phyloP scores from a whole-genome alignment of 2,113 vertebrate genomes.

The Pipra filicauda region DNA sequence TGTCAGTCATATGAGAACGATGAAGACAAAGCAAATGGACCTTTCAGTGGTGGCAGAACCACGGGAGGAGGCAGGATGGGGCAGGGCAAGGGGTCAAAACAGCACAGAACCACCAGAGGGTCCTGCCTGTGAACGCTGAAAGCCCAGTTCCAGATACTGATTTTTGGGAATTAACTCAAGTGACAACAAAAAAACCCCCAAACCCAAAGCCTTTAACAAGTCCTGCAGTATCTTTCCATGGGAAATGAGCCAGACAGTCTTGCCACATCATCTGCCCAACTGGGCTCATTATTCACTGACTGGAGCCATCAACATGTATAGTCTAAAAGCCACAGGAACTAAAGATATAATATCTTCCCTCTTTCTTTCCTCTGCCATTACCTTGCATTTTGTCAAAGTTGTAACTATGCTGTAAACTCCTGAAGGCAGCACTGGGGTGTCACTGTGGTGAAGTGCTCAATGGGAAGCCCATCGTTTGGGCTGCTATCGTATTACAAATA shows the following conservation, averaged over 20 bases:
- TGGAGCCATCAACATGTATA: not conserved
- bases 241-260: not conserved
- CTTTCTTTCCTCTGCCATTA: not conserved
- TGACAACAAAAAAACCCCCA: not conserved
- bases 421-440: not conserved
- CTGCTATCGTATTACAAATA: not conserved
- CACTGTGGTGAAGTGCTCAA: not conserved
- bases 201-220: not conserved
- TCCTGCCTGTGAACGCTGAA: not conserved
- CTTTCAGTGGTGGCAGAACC: not conserved
- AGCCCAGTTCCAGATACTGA: not conserved
- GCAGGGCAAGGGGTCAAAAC: not conserved
- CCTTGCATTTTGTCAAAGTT: not conserved
- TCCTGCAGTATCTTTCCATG: not conserved
- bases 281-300: not conserved
- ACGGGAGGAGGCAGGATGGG: not conserved
- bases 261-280: not conserved
- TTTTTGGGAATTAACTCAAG: not conserved
- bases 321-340: not conserved
- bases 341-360: not conserved
- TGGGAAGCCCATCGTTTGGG: not conserved
- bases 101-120: not conserved
- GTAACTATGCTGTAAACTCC: fast-evolving
- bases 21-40: not conserved
- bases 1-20: not conserved